Percentiles rank a stretch among this genome's conserved stretches.
These are phyloP conservation scores for Hipparchia sbordonii DNA, from an alignment of 2,888 invertebrate species.

Conservation along the genomic window DNA sequence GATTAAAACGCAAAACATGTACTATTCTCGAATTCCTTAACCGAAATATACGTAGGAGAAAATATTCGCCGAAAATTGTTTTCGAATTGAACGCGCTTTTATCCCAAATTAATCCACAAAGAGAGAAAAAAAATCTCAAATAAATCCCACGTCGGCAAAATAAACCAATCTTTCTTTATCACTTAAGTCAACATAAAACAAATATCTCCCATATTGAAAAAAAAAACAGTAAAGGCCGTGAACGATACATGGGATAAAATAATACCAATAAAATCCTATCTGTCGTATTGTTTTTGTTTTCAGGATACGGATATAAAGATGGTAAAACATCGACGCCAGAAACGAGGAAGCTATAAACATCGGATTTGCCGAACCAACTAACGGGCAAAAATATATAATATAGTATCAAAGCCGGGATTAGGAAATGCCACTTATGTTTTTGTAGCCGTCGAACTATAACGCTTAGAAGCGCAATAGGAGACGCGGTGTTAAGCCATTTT, in stretches of 20 bases:
- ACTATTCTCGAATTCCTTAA: neutral
- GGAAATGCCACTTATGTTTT: neutral
- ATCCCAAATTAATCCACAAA: constrained; percentile 10
- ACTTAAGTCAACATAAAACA: constrained; percentile 30
- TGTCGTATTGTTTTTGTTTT: constrained; percentile 21
- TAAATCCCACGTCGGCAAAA: constrained; percentile 19
- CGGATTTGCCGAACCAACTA: constrained; percentile 9
- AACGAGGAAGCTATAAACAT: constrained; percentile 11
- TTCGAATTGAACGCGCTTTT: constrained; percentile 4
- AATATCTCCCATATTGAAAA: constrained; percentile 26
- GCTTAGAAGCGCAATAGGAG: too few relatives aligned
- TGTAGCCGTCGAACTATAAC: too few relatives aligned
- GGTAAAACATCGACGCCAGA: constrained; percentile 16
- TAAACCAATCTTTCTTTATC: constrained; percentile 26
- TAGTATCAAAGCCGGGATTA: neutral
- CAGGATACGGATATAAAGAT: constrained; percentile 20
- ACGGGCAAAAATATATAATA: neutral
- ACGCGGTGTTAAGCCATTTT: too few relatives aligned
- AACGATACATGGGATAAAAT: constrained; percentile 19
- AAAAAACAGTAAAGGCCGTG: constrained; percentile 13
- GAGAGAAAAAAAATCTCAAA: constrained; percentile 2
- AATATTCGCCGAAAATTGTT: neutral
- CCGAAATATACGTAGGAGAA: neutral
- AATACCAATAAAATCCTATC: constrained; percentile 29
- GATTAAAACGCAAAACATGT: too few relatives aligned